phyloP scores from a whole-genome alignment of 2,113 vertebrate species.

The Lates calcarifer region DNA sequence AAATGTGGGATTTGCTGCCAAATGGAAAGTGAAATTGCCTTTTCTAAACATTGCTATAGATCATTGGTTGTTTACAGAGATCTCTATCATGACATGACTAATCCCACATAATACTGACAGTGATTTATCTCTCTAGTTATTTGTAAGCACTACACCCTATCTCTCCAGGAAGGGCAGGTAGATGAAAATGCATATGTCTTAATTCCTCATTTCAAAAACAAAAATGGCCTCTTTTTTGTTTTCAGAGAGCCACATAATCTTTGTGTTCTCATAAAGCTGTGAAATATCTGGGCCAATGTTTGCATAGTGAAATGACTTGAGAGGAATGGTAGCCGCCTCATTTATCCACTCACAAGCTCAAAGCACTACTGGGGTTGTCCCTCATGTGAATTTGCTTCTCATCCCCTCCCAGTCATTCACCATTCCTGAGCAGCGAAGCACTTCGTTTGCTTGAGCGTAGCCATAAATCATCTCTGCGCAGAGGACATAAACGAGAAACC shows the following conservation, averaged over 20 bases:
- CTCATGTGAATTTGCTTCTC: constrained; percentile 35
- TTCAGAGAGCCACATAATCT: constrained; percentile 5
- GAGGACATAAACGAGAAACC: constrained; percentile 12
- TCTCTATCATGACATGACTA: neutral
- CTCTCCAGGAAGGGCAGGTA: neutral
- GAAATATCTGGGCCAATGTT: constrained; percentile 56
- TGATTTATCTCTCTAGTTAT: neutral
- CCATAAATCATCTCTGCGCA: constrained; percentile 47
- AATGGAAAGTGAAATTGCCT: neutral
- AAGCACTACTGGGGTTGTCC: constrained; percentile 26
- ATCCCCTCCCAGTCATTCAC: constrained; percentile 7
- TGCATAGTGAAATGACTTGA: constrained; percentile 42
- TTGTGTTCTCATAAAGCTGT: constrained; percentile 15
- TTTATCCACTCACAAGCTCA: constrained; percentile 42
- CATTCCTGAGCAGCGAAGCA: constrained; percentile 12
- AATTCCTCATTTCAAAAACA: neutral
- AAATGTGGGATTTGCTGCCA: neutral
- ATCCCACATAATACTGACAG: neutral
- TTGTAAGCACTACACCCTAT: no score
- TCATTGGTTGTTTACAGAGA: constrained; percentile 5
- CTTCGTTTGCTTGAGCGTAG: constrained; percentile 48
- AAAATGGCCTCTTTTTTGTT: neutral
- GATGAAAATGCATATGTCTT: neutral
- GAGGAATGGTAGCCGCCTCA: constrained; percentile 23
- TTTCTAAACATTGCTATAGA: neutral